Conservation (phyloP, 2,113 vertebrate species). For the Cyanistes caeruleus region DNA sequence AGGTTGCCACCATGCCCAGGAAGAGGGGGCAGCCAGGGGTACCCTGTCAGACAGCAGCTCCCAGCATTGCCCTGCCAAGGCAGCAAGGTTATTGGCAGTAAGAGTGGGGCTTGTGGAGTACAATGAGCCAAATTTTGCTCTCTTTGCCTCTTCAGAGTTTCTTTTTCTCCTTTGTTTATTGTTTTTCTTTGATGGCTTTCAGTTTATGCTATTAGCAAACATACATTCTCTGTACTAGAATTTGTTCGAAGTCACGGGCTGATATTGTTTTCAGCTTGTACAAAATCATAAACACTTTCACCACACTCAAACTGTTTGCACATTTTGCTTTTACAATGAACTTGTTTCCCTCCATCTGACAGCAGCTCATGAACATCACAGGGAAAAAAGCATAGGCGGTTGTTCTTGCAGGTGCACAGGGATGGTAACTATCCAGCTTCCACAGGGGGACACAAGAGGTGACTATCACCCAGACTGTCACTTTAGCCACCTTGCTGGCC, state of each 20-base stretch:
- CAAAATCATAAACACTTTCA: not conserved
- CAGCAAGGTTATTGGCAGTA: accelerated
- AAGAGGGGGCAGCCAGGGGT: not conserved
- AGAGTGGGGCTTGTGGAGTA: not conserved
- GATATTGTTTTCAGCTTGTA: not conserved
- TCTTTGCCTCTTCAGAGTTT: not conserved
- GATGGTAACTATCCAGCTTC: not conserved
- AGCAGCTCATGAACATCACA: not conserved
- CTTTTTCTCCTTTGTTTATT: not conserved
- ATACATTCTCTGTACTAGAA: not conserved
- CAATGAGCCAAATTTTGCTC: not conserved
- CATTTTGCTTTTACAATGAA: not conserved
- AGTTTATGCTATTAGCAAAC: not conserved
- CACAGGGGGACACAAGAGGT: not conserved
- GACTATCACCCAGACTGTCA: not conserved
- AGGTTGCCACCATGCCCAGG: accelerated
- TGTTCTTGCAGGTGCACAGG: not conserved
- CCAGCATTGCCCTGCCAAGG: not conserved
- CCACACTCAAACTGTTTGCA: not conserved
- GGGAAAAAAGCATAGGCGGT: not conserved
- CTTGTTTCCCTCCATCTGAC: not conserved
- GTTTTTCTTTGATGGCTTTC: not conserved
- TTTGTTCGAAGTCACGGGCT: not conserved
- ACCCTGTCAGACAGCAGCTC: accelerated
- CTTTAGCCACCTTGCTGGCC: not conserved